Base-by-base conservation (phyloP, 2,888 invertebrate genomes). In the Eupithecia dodoneata region DNA sequence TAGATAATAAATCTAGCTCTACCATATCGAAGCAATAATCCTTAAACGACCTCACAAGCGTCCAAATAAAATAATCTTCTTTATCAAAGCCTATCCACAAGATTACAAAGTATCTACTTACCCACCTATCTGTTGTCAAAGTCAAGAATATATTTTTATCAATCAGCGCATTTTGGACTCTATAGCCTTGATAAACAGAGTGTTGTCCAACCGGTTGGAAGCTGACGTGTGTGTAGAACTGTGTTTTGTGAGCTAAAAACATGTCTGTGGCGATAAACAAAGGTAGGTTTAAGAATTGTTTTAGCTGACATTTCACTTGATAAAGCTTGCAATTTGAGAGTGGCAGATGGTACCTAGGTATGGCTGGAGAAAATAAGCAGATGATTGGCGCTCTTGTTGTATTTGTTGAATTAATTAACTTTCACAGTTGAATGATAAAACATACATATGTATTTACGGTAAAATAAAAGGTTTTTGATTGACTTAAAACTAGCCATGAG, bases 201-300 rank as follows among this genome's bases (percentile, higher is more conserved):
- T 3, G 5, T 72, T 45, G 66, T 52, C 52, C 55, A 55, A 77
- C 76, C 75, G 77, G 79, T 78, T 69, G 9, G 73, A 30, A 15
- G 72, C 76, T 76, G 86, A 86, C 88, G 86, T 83, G 84, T 80
- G 79, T 74, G 47, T 42, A 13, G 6, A 69, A 49, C 30, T 12
- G 70, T 67, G 72, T 55, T n/a, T 59, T 67, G 71, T 77, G 78
- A 70, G 78, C 72, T 75, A 76, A 42, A 63, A 86, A 84, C 78
- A 93, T 93, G 93, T 89, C 93, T 41, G 93, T 91, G 6, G 91
- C 92, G 75, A 87, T 93, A 78, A 93, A 93, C 82, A 93, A 93
- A 92, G 93, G 93, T 92, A 85, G 52, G 63, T 59, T 18, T 3
- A 52, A n/a, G 6, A 59, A 63, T 63, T 63, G 12, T 30, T 63